Evolutionary conservation across 1,140 invertebrate species (phyloP).

Genomic region (Philaenus spumarius): DNA sequence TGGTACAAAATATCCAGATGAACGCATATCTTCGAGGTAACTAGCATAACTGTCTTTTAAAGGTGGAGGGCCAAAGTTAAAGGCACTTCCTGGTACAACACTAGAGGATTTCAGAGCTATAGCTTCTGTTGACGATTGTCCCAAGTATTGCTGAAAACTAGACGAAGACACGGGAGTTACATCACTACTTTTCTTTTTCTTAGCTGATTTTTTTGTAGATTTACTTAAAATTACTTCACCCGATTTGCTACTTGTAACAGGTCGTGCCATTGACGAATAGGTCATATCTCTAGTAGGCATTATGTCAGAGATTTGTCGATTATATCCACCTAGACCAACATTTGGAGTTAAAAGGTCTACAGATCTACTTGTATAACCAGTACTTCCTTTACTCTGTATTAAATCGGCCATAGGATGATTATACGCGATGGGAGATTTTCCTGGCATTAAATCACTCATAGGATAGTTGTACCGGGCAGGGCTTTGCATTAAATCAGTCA

Average conservation of each 20-base stretch:
- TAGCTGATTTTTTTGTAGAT: conserved; percentile 25
- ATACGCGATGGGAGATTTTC: conserved; percentile 16
- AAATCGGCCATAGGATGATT: conserved; percentile 26
- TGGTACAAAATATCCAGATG: conserved; percentile 28
- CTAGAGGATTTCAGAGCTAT: conserved; percentile 50
- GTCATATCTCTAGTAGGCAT: conserved; percentile 17
- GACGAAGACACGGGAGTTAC: conserved; percentile 22
- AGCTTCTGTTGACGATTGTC: conserved; percentile 45
- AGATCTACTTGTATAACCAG: conserved; percentile 17
- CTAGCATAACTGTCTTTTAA: conserved; percentile 44
- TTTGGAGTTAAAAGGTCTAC: conserved; percentile 15
- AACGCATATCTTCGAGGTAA: conserved; percentile 50
- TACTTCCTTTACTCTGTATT: conserved; percentile 24
- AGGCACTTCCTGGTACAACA: conserved; percentile 59
- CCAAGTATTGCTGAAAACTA: conserved; percentile 48
- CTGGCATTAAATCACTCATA: conserved; percentile 18
- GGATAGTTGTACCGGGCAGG: conserved; percentile 24
- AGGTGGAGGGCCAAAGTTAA: conserved; percentile 58
- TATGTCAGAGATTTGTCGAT: conserved; percentile 17
- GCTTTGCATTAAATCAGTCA: conserved; percentile 24
- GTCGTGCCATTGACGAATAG: conserved; percentile 7
- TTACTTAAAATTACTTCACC: conserved; percentile 9
- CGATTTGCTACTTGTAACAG: conserved; percentile 9
- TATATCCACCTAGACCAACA: conserved; percentile 13
- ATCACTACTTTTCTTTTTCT: conserved; percentile 34